These are phyloP conservation scores for Brachirus orientalis DNA, from an alignment of 2,113 vertebrate genomes.

Conservation along the genomic window DNA sequence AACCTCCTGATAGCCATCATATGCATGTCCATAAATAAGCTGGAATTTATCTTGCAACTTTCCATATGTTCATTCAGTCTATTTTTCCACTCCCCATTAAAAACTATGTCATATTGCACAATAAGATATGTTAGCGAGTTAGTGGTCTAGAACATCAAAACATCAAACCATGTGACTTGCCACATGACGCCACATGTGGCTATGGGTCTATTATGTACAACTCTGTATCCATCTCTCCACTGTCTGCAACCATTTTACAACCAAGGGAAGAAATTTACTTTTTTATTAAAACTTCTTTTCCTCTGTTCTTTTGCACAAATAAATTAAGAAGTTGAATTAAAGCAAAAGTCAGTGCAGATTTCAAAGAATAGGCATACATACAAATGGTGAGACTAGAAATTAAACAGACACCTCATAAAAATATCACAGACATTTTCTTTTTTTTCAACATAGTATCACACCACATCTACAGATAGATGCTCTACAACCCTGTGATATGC, in stretches of 20 bases:
- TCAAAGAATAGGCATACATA: not conserved
- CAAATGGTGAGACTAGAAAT: not conserved
- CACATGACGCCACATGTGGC: conserved; percentile 39
- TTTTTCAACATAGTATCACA: too few species aligned
- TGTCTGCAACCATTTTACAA: conserved; percentile 18
- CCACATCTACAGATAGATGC: not conserved
- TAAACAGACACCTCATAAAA: not conserved
- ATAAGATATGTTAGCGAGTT: conserved; percentile 5
- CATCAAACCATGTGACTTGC: conserved; percentile 17
- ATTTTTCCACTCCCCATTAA: conserved; percentile 2
- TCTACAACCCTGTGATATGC: too few species aligned
- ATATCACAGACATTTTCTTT: not conserved
- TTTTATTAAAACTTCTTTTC: conserved; percentile 5
- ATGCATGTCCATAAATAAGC: not conserved
- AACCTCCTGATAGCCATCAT: not conserved
- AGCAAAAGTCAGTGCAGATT: not conserved
- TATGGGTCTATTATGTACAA: conserved; percentile 19
- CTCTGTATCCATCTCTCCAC: conserved; percentile 4
- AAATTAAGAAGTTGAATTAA: not conserved
- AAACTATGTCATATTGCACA: conserved; percentile 3
- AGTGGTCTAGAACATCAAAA: conserved; percentile 3
- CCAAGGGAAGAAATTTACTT: not conserved
- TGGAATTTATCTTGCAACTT: not conserved
- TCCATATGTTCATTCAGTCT: not conserved
- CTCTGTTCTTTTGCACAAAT: not conserved